Evolutionary conservation across 2,888 invertebrate species (phyloP).

Genomic region (Microctonus hyperodae): DNA sequence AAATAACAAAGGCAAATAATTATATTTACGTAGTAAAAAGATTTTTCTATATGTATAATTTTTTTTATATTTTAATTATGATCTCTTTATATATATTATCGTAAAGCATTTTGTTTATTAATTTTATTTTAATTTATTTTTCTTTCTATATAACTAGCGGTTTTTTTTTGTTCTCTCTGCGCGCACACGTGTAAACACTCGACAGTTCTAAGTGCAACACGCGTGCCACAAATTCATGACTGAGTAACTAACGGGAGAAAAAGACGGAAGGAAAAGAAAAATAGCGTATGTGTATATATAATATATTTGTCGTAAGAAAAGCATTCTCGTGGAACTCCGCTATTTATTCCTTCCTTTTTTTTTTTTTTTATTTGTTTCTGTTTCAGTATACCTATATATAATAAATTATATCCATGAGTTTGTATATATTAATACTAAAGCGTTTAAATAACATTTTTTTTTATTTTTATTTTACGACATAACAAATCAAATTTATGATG

Average conservation of each 20-base stretch:
- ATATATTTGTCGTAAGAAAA: neutral
- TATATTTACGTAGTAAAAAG: too few relatives aligned
- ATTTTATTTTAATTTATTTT: neutral
- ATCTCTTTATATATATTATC: neutral
- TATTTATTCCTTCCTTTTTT: constrained; percentile 2
- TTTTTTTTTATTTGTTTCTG: neutral
- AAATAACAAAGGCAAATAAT: too few relatives aligned
- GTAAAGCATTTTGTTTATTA: neutral
- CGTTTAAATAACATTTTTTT: too few relatives aligned
- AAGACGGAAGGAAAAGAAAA: constrained; percentile 14
- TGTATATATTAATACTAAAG: too few relatives aligned
- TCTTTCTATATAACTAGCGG: constrained; percentile 8
- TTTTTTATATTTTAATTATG: too few relatives aligned
- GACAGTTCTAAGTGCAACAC: constrained; percentile 16
- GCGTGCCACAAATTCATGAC: constrained; percentile 13
- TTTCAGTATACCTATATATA: too few relatives aligned
- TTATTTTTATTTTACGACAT: too few relatives aligned
- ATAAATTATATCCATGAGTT: too few relatives aligned
- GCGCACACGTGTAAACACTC: constrained; percentile 17
- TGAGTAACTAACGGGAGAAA: constrained; percentile 17
- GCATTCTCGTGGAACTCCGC: constrained; percentile 24
- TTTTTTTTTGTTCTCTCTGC: neutral
- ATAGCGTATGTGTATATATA: neutral
- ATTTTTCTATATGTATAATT: too few relatives aligned
- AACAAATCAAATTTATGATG: too few relatives aligned